Evolutionary conservation across 2,888 invertebrate species (phyloP).

Genomic region (Gerris lacustris): DNA sequence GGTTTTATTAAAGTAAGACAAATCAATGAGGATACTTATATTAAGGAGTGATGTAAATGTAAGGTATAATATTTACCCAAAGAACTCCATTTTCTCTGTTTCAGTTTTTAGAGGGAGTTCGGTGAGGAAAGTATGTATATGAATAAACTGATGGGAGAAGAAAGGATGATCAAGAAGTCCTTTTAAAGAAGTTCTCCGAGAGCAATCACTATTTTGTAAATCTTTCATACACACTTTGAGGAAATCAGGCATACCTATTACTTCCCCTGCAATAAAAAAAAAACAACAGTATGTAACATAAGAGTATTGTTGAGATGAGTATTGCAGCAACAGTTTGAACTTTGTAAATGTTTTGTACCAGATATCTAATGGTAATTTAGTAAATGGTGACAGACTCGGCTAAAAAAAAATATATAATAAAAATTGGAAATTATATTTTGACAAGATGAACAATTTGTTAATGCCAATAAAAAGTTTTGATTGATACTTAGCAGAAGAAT

Average conservation of each 20-base stretch:
- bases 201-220: slow-evolving; percentile 53
- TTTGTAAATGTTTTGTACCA: no score
- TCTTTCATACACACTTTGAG: slow-evolving; percentile 54
- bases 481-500: no score
- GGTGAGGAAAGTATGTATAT: slow-evolving; percentile 67
- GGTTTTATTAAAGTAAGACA: no score
- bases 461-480: no score
- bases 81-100: slow-evolving; percentile 64
- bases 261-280: slow-evolving; percentile 43
- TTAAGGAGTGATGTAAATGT: not conserved
- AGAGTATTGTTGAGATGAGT: no score
- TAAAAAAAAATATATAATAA: no score
- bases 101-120: slow-evolving; percentile 69
- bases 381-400: no score
- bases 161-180: slow-evolving; percentile 58
- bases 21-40: not conserved
- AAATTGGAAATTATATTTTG: no score
- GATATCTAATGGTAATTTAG: no score
- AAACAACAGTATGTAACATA: not conserved
- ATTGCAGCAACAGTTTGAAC: no score
- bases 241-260: slow-evolving; percentile 57
- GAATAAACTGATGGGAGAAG: slow-evolving; percentile 74
- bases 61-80: slow-evolving; percentile 41
- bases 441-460: no score
- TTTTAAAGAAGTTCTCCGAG: slow-evolving; percentile 53